A percentile compares a stretch with the other conserved stretches of the same genome.
These are phyloP conservation scores for Oncorhynchus clarkii DNA, from an alignment of 2,113 vertebrate species.

Conservation along the genomic window DNA sequence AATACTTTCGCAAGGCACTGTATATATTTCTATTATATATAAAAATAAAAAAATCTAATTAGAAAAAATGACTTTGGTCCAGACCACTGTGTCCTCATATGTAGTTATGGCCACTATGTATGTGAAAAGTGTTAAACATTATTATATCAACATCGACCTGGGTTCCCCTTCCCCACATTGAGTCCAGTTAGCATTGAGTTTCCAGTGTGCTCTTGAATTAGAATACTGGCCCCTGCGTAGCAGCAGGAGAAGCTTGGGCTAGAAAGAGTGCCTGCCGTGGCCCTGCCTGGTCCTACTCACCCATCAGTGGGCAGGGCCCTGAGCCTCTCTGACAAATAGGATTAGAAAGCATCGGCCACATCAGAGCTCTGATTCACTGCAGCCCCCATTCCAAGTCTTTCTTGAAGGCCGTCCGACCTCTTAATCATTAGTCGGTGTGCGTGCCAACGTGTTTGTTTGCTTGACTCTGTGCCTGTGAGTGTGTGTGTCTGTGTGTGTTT, in stretches of 20 bases:
- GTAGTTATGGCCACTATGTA: too few species aligned
- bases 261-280: conserved; percentile 37
- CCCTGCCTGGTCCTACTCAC: conserved; percentile 50
- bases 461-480: background rate
- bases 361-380: conserved; percentile 68
- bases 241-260: conserved; percentile 26
- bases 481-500: conserved; percentile 1
- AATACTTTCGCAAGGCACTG: too few species aligned
- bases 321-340: conserved; percentile 67
- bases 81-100: too few species aligned
- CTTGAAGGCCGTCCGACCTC: conserved; percentile 54
- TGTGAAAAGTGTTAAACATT: too few species aligned
- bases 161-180: background rate
- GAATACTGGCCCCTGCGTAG: conserved; percentile 11
- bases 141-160: too few species aligned
- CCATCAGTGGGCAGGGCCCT: conserved; percentile 61
- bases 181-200: background rate
- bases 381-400: conserved; percentile 56
- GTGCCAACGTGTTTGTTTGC: conserved; percentile 17
- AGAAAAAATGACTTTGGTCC: too few species aligned
- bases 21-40: too few species aligned
- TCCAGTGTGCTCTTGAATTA: conserved; percentile 18
- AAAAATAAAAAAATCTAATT: too few species aligned
- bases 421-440: conserved; percentile 57
- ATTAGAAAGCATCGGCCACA: conserved; percentile 66